These are phyloP conservation scores for Dicerorhinus sumatrensis DNA, from an alignment of 2,113 vertebrate genomes.

Conservation along the genomic window DNA sequence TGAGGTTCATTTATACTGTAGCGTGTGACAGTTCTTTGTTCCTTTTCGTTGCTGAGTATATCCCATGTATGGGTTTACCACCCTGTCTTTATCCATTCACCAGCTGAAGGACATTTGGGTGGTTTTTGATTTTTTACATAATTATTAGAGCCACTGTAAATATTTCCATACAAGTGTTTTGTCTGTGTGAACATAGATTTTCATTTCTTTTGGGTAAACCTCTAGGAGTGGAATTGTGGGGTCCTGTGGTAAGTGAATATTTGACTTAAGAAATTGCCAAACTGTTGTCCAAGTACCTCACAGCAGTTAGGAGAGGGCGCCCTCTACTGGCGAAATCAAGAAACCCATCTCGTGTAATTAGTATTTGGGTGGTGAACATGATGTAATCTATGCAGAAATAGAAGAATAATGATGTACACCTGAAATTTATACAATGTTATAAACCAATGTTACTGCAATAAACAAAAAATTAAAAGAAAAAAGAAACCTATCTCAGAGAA, in stretches of 20 bases:
- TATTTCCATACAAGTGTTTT: background rate
- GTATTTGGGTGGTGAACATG: too few relatives aligned
- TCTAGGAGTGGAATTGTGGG: background rate
- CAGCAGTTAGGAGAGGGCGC: accelerated
- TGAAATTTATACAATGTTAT: too few relatives aligned
- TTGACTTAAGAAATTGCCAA: background rate
- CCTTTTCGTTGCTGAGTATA: background rate
- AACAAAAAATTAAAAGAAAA: too few relatives aligned
- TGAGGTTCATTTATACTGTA: background rate
- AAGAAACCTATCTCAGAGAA: too few relatives aligned
- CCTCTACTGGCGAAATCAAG: background rate
- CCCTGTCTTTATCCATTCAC: background rate
- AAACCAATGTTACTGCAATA: too few relatives aligned
- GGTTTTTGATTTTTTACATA: background rate
- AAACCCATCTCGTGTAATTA: background rate
- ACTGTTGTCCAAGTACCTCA: background rate
- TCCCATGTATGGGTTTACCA: background rate
- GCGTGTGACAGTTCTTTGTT: accelerated
- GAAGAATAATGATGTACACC: too few relatives aligned
- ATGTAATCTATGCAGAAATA: too few relatives aligned
- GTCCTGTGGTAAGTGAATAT: background rate
- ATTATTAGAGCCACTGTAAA: background rate
- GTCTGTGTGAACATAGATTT: background rate
- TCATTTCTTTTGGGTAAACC: background rate
- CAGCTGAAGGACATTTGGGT: background rate